Evolutionary conservation across 2,888 invertebrate genomes (phyloP), one percentile per base, ranked within the genome.

Genomic region (Eilema sororculum): DNA sequence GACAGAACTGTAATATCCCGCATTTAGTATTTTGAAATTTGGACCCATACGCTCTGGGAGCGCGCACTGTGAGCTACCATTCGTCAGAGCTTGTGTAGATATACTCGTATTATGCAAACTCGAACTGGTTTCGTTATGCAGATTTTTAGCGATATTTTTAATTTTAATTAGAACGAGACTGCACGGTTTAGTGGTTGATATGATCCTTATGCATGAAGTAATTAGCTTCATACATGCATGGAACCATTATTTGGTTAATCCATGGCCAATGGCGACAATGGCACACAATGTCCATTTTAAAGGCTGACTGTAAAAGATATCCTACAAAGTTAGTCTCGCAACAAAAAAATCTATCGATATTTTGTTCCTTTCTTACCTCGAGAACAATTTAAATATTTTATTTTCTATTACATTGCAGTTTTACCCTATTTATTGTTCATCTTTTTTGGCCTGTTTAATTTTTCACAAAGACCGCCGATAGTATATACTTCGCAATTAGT

Each of bases 11-110:
- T 4, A 52, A 52, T 52, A 52, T 52, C 52, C 52, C 52, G 8
- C 9, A 6, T 52, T n/a, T 52, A 52, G n/a, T 41, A 41, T 41
- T 52, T 52, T 52, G n/a, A 52, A 52, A n/a, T n/a, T n/a, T 52
- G 52, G 52, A 6, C 52, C 9, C 52, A 20, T 9, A 52, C n/a
- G n/a, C 52, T 83, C 83, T 78, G 79, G 61, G 81, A 86, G 91
- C 94, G 93, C 92, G 93, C 90, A 91, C 90, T 77, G 72, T 75
- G 76, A 78, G 75, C 70, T 79, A 72, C 73, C 68, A 81, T 77
- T 67, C 67, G 67, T 72, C 73, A 74, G 64, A 67, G 76, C 73
- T 76, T 46, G 60, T 76, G 28, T 70, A 74, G 25, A 46, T 67
- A 66, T 71, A 33, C 8, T 6, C 33, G 8, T 33, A 73, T 70